Base-by-base conservation (phyloP, 2,888 invertebrate species). In the Oeneis ivallda region DNA sequence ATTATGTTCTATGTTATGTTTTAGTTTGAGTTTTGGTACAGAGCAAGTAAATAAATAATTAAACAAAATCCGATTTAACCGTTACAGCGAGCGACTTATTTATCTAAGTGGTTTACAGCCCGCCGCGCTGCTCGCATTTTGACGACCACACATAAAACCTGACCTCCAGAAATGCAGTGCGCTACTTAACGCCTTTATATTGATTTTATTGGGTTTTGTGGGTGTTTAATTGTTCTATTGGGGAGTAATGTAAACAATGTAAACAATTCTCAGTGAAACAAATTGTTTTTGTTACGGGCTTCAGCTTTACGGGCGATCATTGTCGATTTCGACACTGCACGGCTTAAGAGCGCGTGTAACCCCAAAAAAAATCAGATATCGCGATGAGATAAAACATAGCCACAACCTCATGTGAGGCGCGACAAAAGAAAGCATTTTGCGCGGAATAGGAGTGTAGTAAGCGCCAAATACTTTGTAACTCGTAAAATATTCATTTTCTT, bases 101-200 rank as follows among this genome's bases (percentile, higher is more conserved):
- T 90, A 83, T 89, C 86, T 89, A 85, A 90, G 90, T 89, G 90
- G 82, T 80, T 78, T 81, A 79, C 81, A 63, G 76, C 75, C 39
- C 63, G 74, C 85, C 84, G 83, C 74, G 77, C 73, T 69, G 71
- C 66, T 68, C 73, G 74, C 73, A 72, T 71, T 72, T 74, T 71
- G 72, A 71, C 77, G 87, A 85, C 86, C 89, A 89, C 88, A 88
- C 89, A 82, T 86, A 72, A 81, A 84, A 83, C 70, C 61, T 75
- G 75, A 78, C 78, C 78, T 76, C 77, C 74, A 62, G 13, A 67
- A 70, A 72, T 72, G 74, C 69, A 71, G 60, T 69, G 39, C 41
- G 69, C 68, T 72, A 72, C 73, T 76, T 74, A 72, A 73, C 66
- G 61, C 71, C 64, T 73, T 74, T 75, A 71, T 73, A 74, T 73